Evolutionary conservation across 2,797 vertebrate genomes (phyloP), one percentile per base, ranked within the genome.

Genomic region (Melopsittacus undulatus): DNA sequence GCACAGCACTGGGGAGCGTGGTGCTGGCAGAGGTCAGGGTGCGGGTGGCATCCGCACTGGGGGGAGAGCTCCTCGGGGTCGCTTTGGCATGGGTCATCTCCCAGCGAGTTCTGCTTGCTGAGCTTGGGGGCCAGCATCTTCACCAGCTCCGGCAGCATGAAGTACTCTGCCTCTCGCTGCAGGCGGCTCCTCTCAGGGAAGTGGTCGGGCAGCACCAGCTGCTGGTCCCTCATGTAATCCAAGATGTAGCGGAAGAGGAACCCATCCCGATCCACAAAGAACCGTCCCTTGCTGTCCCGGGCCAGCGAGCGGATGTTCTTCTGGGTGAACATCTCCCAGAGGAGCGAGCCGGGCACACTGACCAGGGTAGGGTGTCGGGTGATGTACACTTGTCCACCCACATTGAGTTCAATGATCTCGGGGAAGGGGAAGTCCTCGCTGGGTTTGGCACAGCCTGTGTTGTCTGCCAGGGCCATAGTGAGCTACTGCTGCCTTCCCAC

Each of bases 241-340:
- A 99, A 96, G 92, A 99, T 98, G 96, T 99, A 99, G 83, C 98
- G 98, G 97, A 99, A 99, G 91, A 99, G 97, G 98, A 99, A 99
- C 3, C 99, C 99, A 30, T 99, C 99, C 45, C 99, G 95, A 91
- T 99, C 99, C 97, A 99, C 92, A 20, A 99, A 99, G 97, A 98
- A 99, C 73, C 99, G 98, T 16, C 99, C 99, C 83, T 99, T 99
- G 98, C 98, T 98, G 98, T 99, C 99, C 2, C 98, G 98, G 57
- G 99, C 98, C 97, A 99, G 95, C 51, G 98, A 98, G 66, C 97
- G 98, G 12, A 95, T 73, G 2, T 96, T 98, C 93, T 98, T 98
- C 97, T 98, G 98, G 36, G 96, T 98, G 96, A 99, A 99, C 99
- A 99, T 99, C 96, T 95, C 98, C 98, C 98, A 99, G 69, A 99